phyloP scores from a whole-genome alignment of 2,113 vertebrate species.

The Odobenus rosmarus region DNA sequence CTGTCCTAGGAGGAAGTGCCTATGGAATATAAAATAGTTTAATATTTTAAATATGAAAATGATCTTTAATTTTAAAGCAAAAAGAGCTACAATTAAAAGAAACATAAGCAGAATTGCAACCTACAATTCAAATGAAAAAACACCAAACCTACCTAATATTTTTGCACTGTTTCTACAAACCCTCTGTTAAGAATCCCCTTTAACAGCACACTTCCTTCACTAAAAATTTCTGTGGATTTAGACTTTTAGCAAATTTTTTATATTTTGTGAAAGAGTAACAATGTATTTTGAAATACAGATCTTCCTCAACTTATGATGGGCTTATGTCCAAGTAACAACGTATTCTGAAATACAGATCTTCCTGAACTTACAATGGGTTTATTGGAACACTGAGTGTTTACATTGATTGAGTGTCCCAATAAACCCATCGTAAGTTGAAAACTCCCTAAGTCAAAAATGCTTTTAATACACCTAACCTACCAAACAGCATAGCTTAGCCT shows the following conservation, averaged over 20 bases:
- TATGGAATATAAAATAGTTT: conserved; percentile 68
- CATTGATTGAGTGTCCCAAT: neutral
- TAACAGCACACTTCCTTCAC: neutral
- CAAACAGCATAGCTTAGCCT: neutral
- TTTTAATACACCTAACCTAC: neutral
- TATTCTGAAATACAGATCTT: conserved; percentile 6
- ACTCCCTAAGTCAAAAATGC: neutral
- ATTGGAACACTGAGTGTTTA: neutral
- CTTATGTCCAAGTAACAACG: neutral
- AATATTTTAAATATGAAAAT: neutral
- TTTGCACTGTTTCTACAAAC: neutral
- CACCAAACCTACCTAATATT: neutral
- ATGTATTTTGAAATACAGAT: neutral
- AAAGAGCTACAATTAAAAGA: conserved; percentile 20
- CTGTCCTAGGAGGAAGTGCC: conserved; percentile 87
- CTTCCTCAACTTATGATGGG: too few relatives aligned
- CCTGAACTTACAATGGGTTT: neutral
- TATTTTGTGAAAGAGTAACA: neutral
- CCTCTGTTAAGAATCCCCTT: neutral
- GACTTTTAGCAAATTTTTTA: neutral
- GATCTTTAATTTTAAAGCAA: conserved; percentile 14
- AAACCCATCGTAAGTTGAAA: neutral
- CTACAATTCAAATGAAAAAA: neutral
- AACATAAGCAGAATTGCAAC: neutral
- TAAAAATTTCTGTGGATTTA: neutral